Evolutionary conservation across 2,797 vertebrate species (phyloP).

Genomic region (Nothura maculosa): DNA sequence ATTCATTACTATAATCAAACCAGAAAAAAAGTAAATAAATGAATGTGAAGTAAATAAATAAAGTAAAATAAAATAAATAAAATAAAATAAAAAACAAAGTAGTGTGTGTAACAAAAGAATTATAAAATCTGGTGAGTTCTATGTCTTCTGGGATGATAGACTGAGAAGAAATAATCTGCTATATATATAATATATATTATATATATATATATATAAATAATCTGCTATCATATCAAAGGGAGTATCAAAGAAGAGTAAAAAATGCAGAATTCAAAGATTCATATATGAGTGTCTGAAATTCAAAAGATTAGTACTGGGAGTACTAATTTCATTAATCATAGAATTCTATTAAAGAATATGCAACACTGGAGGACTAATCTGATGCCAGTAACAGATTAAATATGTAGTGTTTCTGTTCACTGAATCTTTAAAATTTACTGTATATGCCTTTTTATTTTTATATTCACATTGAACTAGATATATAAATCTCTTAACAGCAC

Average conservation of each 20-base stretch:
- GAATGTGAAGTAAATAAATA: background rate
- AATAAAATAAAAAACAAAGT: background rate
- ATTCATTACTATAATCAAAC: background rate
- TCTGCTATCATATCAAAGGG: background rate
- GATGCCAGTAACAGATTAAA: background rate
- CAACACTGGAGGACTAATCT: background rate
- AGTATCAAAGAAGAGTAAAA: background rate
- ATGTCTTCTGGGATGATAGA: background rate
- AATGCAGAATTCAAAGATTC: background rate
- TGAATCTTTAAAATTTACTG: background rate
- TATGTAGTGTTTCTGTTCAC: background rate
- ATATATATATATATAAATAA: too few relatives aligned
- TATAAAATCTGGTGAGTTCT: background rate
- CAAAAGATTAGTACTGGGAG: background rate
- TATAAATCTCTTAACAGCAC: background rate
- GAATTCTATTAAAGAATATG: background rate
- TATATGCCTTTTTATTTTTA: background rate
- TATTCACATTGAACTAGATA: background rate
- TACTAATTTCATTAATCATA: background rate
- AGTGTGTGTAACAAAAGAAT: background rate
- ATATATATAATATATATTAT: too few relatives aligned
- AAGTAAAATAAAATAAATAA: background rate
- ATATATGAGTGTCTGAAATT: background rate
- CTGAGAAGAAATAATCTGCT: background rate
- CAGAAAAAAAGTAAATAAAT: background rate